Evolutionary conservation across 1,140 invertebrate species (phyloP).

Genomic region (Tetragnatha versicolor): DNA sequence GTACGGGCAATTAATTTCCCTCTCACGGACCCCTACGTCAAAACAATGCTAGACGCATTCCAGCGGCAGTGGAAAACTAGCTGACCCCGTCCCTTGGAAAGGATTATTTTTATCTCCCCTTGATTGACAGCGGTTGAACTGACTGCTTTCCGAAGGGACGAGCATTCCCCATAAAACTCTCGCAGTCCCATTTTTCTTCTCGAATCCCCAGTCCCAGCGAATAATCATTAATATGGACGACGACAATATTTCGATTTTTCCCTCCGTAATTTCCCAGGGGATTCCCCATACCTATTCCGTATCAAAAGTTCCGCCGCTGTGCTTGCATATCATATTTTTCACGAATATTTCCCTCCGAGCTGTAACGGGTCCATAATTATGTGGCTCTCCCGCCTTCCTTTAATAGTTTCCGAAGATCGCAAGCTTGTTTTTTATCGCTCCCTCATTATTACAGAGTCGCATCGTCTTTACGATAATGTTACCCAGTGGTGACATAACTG

Average conservation of each 20-base stretch:
- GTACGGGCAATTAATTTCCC: too few species aligned
- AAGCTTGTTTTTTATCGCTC: not conserved
- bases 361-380: constrained; percentile 21
- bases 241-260: constrained; percentile 48
- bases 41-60: too few species aligned
- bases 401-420: not conserved
- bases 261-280: constrained; percentile 29
- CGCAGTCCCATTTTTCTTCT: constrained; percentile 14
- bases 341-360: not conserved
- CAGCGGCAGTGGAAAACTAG: too few species aligned
- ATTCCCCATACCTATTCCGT: not conserved
- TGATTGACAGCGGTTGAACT: constrained; percentile 24
- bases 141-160: not conserved
- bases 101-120: not conserved
- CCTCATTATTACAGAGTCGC: not conserved
- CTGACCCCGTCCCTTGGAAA: too few species aligned
- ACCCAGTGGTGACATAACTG: constrained; percentile 47
- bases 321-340: constrained; percentile 21
- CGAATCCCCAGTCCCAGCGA: constrained; percentile 17
- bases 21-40: too few species aligned
- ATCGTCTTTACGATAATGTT: constrained; percentile 33
- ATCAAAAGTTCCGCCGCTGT: constrained; percentile 23
- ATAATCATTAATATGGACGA: constrained; percentile 50
- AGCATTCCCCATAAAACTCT: constrained; percentile 30
- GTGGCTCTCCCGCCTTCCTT: not conserved